Evolutionary conservation across 2,113 vertebrate genomes (phyloP).

Genomic region (Campylomormyrus numenius): DNA sequence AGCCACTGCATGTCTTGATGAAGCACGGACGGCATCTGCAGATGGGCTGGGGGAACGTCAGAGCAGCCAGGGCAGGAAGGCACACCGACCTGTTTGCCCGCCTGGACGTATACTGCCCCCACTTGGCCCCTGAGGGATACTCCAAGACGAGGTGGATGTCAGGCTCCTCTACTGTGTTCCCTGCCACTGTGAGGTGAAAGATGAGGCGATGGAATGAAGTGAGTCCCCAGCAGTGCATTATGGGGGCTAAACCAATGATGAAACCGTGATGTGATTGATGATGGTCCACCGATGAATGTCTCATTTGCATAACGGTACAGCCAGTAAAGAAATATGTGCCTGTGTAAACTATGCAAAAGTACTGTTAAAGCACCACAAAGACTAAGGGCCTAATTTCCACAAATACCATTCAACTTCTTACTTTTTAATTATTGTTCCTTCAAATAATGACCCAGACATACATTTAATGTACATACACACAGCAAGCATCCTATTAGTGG

Average conservation of each 20-base stretch:
- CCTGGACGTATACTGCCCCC: slow-evolving; percentile 64
- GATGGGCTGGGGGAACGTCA: background rate
- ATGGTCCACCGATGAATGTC: background rate
- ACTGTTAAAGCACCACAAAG: background rate
- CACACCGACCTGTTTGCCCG: slow-evolving; percentile 66
- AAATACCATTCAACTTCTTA: background rate
- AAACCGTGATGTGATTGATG: background rate
- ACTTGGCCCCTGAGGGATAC: slow-evolving; percentile 64
- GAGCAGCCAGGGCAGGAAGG: background rate
- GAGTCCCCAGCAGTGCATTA: background rate
- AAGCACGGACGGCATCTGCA: background rate
- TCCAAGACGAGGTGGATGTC: slow-evolving; percentile 74
- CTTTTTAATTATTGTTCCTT: background rate
- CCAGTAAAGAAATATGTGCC: background rate
- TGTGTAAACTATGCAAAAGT: background rate
- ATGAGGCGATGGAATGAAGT: background rate
- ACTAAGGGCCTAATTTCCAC: background rate
- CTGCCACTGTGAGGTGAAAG: slow-evolving; percentile 55
- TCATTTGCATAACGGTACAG: background rate
- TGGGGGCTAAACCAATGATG: background rate
- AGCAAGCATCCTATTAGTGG: background rate
- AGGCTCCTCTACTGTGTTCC: slow-evolving; percentile 62
- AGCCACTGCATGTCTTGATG: background rate
- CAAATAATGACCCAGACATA: background rate
- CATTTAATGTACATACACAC: background rate